Conservation (phyloP, 2,113 vertebrate species). For the Mustela nigripes region DNA sequence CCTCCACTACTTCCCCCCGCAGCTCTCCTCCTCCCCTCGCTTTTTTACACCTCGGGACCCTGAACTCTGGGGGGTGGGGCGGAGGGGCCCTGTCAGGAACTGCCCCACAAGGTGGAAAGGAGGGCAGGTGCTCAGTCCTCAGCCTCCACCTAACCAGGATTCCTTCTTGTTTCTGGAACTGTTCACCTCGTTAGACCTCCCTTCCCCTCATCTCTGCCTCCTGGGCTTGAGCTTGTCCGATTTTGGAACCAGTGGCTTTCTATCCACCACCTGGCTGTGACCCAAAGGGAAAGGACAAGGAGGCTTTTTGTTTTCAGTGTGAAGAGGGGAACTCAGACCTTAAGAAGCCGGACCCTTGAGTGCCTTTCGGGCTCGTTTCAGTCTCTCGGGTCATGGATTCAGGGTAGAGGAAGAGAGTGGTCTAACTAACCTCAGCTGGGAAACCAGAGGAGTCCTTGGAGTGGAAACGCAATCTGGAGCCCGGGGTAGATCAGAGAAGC, state of each 20-base stretch:
- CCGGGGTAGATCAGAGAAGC: neutral
- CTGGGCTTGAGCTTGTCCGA: neutral
- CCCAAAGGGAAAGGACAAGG: neutral
- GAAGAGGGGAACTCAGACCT: neutral
- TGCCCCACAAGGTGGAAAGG: neutral
- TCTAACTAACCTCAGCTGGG: neutral
- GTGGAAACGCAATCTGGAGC: neutral
- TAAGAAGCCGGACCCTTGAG: neutral
- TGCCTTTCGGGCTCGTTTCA: neutral
- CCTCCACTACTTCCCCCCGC: neutral
- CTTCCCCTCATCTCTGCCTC: neutral
- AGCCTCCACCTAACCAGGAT: neutral
- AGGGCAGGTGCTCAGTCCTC: neutral
- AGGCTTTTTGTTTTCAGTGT: neutral
- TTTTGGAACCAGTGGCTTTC: neutral
- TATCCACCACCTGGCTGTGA: neutral
- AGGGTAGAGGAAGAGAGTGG: neutral
- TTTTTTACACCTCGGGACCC: neutral
- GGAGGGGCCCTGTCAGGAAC: neutral
- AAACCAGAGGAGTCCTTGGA: neutral
- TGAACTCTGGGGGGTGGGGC: neutral
- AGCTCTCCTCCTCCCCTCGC: neutral
- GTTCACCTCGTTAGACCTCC: neutral
- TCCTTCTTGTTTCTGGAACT: slow-evolving; percentile 28
- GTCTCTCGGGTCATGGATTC: neutral